Evolutionary conservation across 2,113 vertebrate species (phyloP).

Genomic region (Cairina moschata): DNA sequence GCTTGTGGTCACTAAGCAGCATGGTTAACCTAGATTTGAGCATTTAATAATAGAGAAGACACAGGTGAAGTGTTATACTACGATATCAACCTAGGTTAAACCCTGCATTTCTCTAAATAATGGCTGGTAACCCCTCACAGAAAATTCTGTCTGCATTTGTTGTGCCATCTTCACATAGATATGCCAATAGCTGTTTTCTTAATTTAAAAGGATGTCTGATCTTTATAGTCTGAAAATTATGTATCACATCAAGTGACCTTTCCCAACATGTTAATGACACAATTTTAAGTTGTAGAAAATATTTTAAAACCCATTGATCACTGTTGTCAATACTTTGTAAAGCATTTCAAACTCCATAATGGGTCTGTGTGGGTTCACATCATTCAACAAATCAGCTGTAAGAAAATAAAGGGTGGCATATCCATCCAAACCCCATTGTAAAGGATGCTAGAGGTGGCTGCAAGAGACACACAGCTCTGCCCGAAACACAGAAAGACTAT

Average conservation of each 20-base stretch:
- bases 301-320: neutral
- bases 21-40: constrained; percentile 17
- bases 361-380: neutral
- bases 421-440: neutral
- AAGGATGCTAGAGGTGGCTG: no score
- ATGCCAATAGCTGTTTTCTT: neutral
- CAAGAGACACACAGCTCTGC: neutral
- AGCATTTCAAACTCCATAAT: neutral
- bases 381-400: neutral
- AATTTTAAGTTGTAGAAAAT: neutral
- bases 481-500: neutral
- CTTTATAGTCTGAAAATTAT: neutral
- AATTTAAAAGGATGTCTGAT: neutral
- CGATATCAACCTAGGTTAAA: neutral
- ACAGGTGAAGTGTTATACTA: neutral
- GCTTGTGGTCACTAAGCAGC: neutral
- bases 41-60: constrained; percentile 40
- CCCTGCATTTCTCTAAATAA: neutral
- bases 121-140: neutral
- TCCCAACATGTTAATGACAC: neutral
- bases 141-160: neutral
- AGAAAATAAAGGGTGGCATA: neutral
- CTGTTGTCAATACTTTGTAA: neutral
- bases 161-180: neutral
- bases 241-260: neutral